These are phyloP conservation scores for Quadroppia sp. DNA, from an alignment of 2,888 invertebrate genomes.

Conservation along the genomic window DNA sequence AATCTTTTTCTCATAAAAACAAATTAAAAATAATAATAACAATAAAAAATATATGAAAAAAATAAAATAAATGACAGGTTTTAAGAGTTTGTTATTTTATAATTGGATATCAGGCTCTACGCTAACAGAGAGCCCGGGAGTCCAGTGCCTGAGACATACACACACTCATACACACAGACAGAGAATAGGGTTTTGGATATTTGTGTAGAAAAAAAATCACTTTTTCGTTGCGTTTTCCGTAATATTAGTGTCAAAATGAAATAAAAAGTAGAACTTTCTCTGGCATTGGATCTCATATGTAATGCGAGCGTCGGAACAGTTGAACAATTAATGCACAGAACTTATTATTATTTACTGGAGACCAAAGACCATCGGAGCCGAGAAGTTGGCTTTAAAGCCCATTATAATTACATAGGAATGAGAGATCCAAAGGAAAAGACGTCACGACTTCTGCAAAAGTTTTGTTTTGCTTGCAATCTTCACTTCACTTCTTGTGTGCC, in stretches of 20 bases:
- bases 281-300: neutral
- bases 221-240: neutral
- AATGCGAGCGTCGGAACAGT: constrained; percentile 21
- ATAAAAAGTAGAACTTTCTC: constrained; percentile 36
- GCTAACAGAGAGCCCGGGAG: no score
- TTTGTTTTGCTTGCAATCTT: constrained; percentile 33
- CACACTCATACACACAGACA: no score
- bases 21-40: constrained; percentile 30
- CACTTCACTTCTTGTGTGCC: constrained; percentile 22
- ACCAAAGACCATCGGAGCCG: constrained; percentile 23
- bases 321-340: constrained; percentile 29
- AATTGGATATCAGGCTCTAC: no score
- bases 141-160: no score
- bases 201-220: neutral
- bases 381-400: neutral
- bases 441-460: constrained; percentile 33
- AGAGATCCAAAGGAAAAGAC: constrained; percentile 24
- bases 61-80: constrained; percentile 29
- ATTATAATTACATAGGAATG: constrained; percentile 33
- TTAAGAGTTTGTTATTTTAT: constrained; percentile 29
- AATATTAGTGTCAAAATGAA: constrained; percentile 32
- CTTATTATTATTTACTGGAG: constrained; percentile 26
- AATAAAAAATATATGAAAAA: constrained; percentile 14
- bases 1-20: constrained; percentile 24
- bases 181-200: constrained; percentile 16